phyloP scores from a whole-genome alignment of 2,113 vertebrate species.

The Gobius niger region DNA sequence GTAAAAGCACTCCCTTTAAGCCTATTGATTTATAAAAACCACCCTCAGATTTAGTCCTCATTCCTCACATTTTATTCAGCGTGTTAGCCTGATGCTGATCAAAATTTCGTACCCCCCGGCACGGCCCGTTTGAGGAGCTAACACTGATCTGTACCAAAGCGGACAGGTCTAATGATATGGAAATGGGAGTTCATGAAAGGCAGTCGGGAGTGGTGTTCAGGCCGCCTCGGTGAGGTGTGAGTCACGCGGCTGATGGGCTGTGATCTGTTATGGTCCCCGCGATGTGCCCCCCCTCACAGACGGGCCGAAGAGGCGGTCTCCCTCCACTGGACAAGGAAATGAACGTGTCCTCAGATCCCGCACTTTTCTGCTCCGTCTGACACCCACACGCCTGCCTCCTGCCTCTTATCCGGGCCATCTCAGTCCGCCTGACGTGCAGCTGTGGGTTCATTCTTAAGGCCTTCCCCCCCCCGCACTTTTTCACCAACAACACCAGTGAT shows the following conservation, averaged over 20 bases:
- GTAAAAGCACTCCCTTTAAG: too few relatives aligned
- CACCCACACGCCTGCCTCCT: slow-evolving; percentile 48
- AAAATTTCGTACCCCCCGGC: too few relatives aligned
- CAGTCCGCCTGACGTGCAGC: slow-evolving; percentile 39
- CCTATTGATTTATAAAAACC: too few relatives aligned
- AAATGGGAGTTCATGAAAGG: slow-evolving; percentile 62
- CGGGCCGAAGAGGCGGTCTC: slow-evolving; percentile 78
- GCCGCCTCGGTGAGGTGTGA: slow-evolving; percentile 58
- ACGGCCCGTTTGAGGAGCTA: slow-evolving; percentile 35
- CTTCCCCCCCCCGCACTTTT: too few relatives aligned
- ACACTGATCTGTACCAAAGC: slow-evolving; percentile 10
- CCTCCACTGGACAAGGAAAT: slow-evolving; percentile 83
- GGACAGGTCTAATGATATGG: slow-evolving; percentile 63
- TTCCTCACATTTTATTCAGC: too few relatives aligned
- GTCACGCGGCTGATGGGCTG: slow-evolving; percentile 60
- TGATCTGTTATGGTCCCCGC: slow-evolving; percentile 76
- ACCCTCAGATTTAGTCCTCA: too few relatives aligned
- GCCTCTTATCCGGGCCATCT: slow-evolving; percentile 57
- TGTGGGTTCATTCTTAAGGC: slow-evolving; percentile 14
- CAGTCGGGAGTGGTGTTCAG: slow-evolving; percentile 49
- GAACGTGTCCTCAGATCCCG: slow-evolving; percentile 71
- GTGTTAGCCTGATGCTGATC: too few relatives aligned
- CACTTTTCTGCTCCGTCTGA: slow-evolving; percentile 48
- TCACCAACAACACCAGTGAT: too few relatives aligned
- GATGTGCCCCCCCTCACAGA: slow-evolving; percentile 65